phyloP scores from a whole-genome alignment of 2,888 invertebrate species.

The Carpatolechia fugitivella region DNA sequence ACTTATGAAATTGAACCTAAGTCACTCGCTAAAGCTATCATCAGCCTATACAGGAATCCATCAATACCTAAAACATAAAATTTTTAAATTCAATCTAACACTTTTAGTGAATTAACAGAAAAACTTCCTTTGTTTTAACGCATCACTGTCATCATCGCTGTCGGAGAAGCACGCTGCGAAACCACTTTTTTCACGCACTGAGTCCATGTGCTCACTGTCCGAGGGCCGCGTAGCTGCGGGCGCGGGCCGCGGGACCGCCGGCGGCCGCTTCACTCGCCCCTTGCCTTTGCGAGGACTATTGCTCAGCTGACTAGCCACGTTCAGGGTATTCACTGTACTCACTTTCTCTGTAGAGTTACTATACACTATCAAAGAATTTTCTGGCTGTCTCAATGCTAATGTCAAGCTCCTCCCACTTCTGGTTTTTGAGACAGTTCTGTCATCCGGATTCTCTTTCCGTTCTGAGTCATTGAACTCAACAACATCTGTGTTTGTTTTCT shows the following conservation, averaged over 20 bases:
- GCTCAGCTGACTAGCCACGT: constrained; percentile 45
- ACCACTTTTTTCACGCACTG: constrained; percentile 59
- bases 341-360: constrained; percentile 54
- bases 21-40: not conserved
- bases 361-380: constrained; percentile 53
- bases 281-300: not conserved
- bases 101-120: constrained; percentile 43
- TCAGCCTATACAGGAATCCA: not conserved
- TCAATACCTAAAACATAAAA: not conserved
- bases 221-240: too few relatives aligned
- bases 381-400: constrained; percentile 39
- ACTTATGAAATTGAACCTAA: not conserved
- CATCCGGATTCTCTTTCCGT: constrained; percentile 53
- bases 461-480: constrained; percentile 46
- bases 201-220: constrained; percentile 35
- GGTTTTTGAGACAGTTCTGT: constrained; percentile 45
- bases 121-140: constrained; percentile 54
- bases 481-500: constrained; percentile 36
- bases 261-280: too few relatives aligned
- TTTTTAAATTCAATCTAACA: not conserved
- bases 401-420: constrained; percentile 56
- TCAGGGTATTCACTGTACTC: constrained; percentile 53
- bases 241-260: too few relatives aligned
- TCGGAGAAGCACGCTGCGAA: constrained; percentile 68
- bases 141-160: constrained; percentile 65